Evolutionary conservation across 30 jellyfish, hydroid and myxozoan species (phyloP), one percentile per base, ranked within the genome.

Genomic region (Clytia hemisphaerica): DNA sequence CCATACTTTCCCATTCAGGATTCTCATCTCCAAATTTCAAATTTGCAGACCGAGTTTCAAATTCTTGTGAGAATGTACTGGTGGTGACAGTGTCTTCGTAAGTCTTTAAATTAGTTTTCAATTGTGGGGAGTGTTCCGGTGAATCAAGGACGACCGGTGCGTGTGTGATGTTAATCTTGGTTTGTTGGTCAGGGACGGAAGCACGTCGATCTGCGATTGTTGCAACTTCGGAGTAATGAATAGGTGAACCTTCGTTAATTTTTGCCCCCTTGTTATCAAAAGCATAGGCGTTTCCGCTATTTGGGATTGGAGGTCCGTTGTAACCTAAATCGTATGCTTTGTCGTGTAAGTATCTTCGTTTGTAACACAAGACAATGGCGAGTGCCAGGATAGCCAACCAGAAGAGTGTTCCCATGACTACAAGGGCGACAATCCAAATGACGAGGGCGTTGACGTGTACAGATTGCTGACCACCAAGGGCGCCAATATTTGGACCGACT

Each of bases 1-100:
- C 95, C 98, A 89, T 89, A 4, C 85, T 64, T 32, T 58, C 89
- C 95, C 98, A 89, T 71, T 89, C 95, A 1, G 98, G 98, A 21
- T 76, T 66, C 35, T 89, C 98, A 58, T 89, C 93, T 3, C 58
- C 94, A 37, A 89, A 89, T 24, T 84, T 75, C 50, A 89, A 40
- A 14, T 69, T 72, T n/a, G 92, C 78, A 12, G 98, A 89, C 10
- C 74, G 58, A 16, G 98, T 89, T 48, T 89, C 95, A 57, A 76
- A 82, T 24, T 75, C 93, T 82, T 38, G 58, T n/a, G n/a, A n/a
- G n/a, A n/a, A n/a, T n/a, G n/a, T n/a, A n/a, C n/a, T n/a, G n/a
- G n/a, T n/a, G n/a, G n/a, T n/a, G n/a, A n/a, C n/a, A n/a, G n/a
- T n/a, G n/a, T n/a, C n/a, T n/a, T n/a, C n/a, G n/a, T n/a, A n/a